Conservation (phyloP, 2,113 vertebrate species). For the Tragelaphus imberbis region DNA sequence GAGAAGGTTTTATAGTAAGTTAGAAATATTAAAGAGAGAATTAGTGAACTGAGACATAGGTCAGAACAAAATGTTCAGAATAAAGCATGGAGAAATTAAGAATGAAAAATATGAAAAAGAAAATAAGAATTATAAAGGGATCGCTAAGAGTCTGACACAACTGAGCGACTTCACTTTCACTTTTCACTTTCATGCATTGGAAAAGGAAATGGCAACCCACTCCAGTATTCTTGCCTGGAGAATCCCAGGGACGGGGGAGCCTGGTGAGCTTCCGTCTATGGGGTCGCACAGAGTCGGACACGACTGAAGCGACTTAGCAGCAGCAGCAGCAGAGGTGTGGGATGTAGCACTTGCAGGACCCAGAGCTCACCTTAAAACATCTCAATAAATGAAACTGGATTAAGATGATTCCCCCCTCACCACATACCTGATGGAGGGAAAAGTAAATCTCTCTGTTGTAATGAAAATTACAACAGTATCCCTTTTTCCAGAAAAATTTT, state of each 20-base stretch:
- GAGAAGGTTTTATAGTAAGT: not conserved
- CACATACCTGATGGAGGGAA: not conserved
- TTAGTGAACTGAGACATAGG: not conserved
- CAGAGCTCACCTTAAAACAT: not conserved
- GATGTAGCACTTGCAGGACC: too few species aligned
- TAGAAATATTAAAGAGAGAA: constrained; percentile 22
- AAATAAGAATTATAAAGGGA: not conserved
- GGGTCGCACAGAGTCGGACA: too few species aligned
- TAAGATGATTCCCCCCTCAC: not conserved
- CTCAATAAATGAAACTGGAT: not conserved
- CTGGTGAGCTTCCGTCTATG: too few species aligned
- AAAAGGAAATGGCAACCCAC: too few species aligned
- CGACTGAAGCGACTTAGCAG: too few species aligned
- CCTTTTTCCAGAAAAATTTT: not conserved
- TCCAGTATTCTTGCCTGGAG: too few species aligned
- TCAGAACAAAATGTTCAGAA: constrained; percentile 1
- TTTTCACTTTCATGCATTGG: too few species aligned
- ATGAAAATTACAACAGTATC: not conserved
- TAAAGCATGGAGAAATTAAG: not conserved
- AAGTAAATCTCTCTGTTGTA: not conserved
- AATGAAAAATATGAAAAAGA: not conserved
- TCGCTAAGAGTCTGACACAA: too few species aligned
- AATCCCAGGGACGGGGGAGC: too few species aligned
- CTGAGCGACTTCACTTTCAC: too few species aligned
- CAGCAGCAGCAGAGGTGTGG: too few species aligned